phyloP scores from a whole-genome alignment of 2,113 vertebrate genomes.

The Myotis lucifugus region DNA sequence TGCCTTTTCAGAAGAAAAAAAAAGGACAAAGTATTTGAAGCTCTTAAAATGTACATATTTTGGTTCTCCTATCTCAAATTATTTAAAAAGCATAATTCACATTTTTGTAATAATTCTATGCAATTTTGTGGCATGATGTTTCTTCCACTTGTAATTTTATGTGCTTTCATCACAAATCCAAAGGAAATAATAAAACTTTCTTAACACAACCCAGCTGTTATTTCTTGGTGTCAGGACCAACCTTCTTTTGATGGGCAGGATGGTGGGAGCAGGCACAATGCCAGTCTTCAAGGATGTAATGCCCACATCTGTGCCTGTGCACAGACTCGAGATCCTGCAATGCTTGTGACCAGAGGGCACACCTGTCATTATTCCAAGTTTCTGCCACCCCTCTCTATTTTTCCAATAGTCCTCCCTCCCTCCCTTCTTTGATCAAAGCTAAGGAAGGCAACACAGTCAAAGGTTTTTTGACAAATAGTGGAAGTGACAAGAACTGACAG shows the following conservation, averaged over 20 bases:
- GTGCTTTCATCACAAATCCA: constrained; percentile 91
- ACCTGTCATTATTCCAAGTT: neutral
- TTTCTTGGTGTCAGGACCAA: constrained; percentile 27
- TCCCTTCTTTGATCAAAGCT: neutral
- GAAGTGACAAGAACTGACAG: neutral
- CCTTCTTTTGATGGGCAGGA: neutral
- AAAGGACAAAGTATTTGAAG: constrained; percentile 81
- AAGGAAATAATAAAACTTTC: constrained; percentile 91
- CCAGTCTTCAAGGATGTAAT: neutral
- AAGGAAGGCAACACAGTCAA: neutral
- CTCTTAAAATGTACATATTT: constrained; percentile 88
- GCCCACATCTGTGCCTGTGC: neutral
- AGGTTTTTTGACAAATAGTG: neutral
- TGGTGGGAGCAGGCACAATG: neutral
- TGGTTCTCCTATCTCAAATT: constrained; percentile 83
- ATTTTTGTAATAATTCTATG: constrained; percentile 93
- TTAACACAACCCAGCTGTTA: constrained; percentile 82
- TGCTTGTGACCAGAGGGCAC: neutral
- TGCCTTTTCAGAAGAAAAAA: constrained; percentile 80
- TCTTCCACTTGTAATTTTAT: constrained; percentile 92
- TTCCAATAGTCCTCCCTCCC: neutral
- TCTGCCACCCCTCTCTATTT: neutral
- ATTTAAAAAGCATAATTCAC: constrained; percentile 88
- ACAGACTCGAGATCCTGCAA: neutral
- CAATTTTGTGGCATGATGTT: constrained; percentile 95